Percentiles rank a stretch among this genome's conserved stretches.
phyloP scores from a whole-genome alignment of 30 jellyfish, hydroid and myxozoan genomes.

The Aurelia aurita complex sp. Pacific region DNA sequence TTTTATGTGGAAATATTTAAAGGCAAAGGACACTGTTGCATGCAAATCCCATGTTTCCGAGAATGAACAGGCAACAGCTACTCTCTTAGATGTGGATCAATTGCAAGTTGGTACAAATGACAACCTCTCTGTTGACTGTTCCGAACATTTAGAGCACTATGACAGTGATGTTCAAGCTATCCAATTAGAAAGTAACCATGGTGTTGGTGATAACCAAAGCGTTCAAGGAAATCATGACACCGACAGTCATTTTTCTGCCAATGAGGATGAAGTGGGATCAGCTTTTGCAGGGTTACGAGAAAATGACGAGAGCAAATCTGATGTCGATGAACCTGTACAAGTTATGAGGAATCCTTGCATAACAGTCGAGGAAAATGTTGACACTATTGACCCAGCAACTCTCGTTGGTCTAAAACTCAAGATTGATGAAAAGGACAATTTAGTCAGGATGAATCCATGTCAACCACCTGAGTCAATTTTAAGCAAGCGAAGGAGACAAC shows the following conservation, averaged over 20 bases:
- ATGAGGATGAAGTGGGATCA: neutral
- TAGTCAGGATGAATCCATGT: conserved; percentile 22
- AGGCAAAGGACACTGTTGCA: neutral
- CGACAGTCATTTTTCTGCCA: conserved; percentile 1
- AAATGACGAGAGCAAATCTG: neutral
- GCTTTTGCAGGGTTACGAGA: neutral
- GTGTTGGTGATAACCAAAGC: neutral
- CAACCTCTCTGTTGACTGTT: neutral
- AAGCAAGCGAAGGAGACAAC: conserved; percentile 18
- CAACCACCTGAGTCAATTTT: conserved; percentile 19
- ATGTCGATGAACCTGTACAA: neutral
- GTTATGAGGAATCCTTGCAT: neutral
- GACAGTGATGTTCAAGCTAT: neutral
- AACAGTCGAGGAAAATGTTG: neutral
- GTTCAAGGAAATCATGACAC: neutral
- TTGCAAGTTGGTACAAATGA: conserved; percentile 6
- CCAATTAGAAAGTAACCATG: no score
- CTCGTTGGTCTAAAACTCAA: conserved; percentile 24
- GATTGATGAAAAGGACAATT: neutral
- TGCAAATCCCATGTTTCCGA: neutral
- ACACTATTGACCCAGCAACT: conserved; percentile 28
- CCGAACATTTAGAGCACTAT: neutral
- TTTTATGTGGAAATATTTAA: conserved; percentile 5
- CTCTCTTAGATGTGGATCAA: neutral
- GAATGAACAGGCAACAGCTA: neutral